Base-by-base conservation (phyloP, 2,797 vertebrate genomes). In the Etheostoma nigrum region DNA sequence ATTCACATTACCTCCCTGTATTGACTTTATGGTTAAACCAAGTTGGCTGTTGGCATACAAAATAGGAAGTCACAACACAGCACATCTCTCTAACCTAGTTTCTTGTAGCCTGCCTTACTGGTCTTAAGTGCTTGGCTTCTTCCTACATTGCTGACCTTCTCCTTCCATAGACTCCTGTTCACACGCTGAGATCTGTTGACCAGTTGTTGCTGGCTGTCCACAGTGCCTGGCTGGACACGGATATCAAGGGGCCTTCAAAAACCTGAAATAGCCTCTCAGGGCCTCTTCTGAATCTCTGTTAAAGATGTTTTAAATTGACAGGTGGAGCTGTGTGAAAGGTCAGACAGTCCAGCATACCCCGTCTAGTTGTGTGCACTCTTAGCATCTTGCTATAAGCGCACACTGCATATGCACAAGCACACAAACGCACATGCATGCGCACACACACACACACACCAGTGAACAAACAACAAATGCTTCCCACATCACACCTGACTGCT, bases 121-220 rank as follows among this genome's bases (percentile, higher is more conserved):
- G 21, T 42, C 55, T 42, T 40, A 4, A 33, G 52, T 51, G 16
- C 3, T 1, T 25, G 57, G 52, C 47, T 23, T 19, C 57, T 14
- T 25, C 54, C 33, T 19, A 2, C 67, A 53, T 11, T 4, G 30
- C 65, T 79, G 86, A 85, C 81, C 78, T 78, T 83, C 23, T 64
- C 57, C 45, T 11, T 36, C 36, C 21, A 19, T 3, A 54, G 53
- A 63, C 55, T 63, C 72, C 65, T 60, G 42, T 63, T 75, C 42
- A 44, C 67, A 44, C 72, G 36, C 23, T 15, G 30, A 73, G 63
- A 5, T 68, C 72, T 48, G 52, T 48, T 55, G 71, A 76, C 58
- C 84, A 87, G 82, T 74, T 79, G 82, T 36, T 70, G 18, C 62
- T 23, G 72, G 60, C 48, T 12, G 59, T 74, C 55, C 33, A 8